Conservation (phyloP, 2,113 vertebrate species). For the Alligator sinensis region DNA sequence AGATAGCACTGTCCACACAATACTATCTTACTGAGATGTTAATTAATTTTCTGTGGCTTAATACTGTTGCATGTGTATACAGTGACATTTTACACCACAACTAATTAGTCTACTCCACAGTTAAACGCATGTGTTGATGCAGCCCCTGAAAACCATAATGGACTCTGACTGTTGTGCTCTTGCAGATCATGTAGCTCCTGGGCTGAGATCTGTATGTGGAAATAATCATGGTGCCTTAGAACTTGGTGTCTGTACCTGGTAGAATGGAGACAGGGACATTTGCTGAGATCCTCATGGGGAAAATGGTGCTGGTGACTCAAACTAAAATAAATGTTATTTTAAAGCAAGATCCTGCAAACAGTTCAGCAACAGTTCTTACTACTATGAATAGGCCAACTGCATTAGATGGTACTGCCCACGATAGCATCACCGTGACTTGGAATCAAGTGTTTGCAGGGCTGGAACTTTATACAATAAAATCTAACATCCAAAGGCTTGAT, state of each 20-base stretch:
- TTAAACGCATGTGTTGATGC: background rate
- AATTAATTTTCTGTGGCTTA: no score
- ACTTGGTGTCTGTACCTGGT: background rate
- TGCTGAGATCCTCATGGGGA: background rate
- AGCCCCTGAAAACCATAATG: background rate
- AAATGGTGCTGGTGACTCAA: background rate
- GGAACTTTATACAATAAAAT: background rate
- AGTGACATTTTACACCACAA: no score
- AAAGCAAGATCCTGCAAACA: background rate
- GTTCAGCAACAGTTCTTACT: background rate
- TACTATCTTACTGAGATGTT: no score
- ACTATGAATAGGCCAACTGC: background rate
- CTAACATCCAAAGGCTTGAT: background rate
- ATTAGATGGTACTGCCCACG: background rate
- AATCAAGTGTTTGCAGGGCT: background rate
- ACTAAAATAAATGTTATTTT: background rate
- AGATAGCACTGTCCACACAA: no score
- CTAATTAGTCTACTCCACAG: no score
- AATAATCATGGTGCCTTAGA: background rate
- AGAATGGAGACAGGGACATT: background rate
- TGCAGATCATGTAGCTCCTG: background rate
- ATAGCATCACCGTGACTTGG: background rate
- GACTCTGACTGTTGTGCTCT: no score
- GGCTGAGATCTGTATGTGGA: background rate
- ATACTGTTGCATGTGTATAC: no score